These are phyloP conservation scores for Herminia tarsipennalis DNA, from an alignment of 2,888 invertebrate genomes.

Conservation along the genomic window DNA sequence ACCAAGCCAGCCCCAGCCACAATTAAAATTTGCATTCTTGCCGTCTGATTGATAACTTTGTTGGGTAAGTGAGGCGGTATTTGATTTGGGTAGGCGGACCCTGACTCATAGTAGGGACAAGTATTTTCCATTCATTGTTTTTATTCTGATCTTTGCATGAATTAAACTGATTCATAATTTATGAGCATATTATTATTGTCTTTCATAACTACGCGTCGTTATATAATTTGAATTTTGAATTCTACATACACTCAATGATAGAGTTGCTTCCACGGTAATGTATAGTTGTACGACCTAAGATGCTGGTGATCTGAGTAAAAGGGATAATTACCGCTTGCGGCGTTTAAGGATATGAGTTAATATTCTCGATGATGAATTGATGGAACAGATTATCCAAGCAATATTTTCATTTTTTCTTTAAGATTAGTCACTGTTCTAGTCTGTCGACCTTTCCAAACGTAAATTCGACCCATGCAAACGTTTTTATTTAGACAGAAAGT, in stretches of 20 bases:
- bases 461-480: conserved; percentile 48
- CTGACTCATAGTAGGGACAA: conserved; percentile 26
- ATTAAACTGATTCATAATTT: conserved; percentile 5
- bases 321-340: too few species aligned
- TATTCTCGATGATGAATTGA: too few species aligned
- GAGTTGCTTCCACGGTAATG: too few species aligned
- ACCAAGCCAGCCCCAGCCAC: conserved; percentile 62
- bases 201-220: too few species aligned
- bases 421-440: conserved; percentile 30
- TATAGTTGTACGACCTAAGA: too few species aligned
- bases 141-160: conserved; percentile 10
- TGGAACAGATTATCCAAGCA: conserved; percentile 9
- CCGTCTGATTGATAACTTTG: conserved; percentile 79
- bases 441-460: conserved; percentile 44
- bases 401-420: conserved; percentile 23
- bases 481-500: conserved; percentile 57
- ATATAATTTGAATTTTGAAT: too few species aligned
- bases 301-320: too few species aligned
- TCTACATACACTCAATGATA: too few species aligned
- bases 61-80: conserved; percentile 69
- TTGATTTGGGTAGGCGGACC: conserved; percentile 58
- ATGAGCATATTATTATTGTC: neutral
- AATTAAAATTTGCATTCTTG: conserved; percentile 83
- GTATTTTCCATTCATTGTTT: conserved; percentile 29
- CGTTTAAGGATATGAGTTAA: too few species aligned